These are phyloP conservation scores for Brachyhypopomus gauderio DNA, from an alignment of 2,113 vertebrate genomes.

Conservation along the genomic window DNA sequence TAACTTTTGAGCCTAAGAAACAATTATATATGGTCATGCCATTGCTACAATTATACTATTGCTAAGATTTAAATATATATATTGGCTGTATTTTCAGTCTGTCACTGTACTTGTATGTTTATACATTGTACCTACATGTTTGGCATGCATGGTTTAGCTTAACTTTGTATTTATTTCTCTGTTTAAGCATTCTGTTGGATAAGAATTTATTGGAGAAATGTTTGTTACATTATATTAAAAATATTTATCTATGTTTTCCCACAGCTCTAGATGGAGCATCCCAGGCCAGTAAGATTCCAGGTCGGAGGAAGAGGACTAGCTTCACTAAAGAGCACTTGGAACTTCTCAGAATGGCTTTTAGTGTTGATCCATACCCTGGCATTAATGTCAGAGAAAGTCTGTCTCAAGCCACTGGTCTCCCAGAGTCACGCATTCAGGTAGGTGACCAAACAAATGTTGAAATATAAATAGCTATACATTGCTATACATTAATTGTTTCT, in stretches of 20 bases:
- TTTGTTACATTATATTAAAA: not conserved
- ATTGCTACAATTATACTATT: too few relatives aligned
- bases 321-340: slow-evolving; percentile 58
- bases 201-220: not conserved
- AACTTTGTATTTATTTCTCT: not conserved
- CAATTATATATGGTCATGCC: too few relatives aligned
- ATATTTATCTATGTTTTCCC: not conserved
- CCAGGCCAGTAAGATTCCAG: slow-evolving; percentile 50
- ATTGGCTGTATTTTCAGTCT: not conserved
- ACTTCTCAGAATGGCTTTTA: slow-evolving; percentile 56
- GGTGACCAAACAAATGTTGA: not conserved
- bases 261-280: slow-evolving; percentile 51
- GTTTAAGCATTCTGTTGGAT: too few relatives aligned
- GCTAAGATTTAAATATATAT: too few relatives aligned
- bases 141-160: too few relatives aligned
- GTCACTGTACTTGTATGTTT: too few relatives aligned
- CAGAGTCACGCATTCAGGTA: slow-evolving; percentile 62
- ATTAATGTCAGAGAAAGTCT: slow-evolving; percentile 58
- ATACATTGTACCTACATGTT: not conserved
- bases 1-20: too few relatives aligned
- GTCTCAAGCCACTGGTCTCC: slow-evolving; percentile 57
- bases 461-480: not conserved
- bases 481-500: too few relatives aligned
- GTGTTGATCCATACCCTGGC: slow-evolving; percentile 58
- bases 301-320: slow-evolving; percentile 54